Conservation (phyloP, 2,888 invertebrate genomes). For the Ormyrus rosae region DNA sequence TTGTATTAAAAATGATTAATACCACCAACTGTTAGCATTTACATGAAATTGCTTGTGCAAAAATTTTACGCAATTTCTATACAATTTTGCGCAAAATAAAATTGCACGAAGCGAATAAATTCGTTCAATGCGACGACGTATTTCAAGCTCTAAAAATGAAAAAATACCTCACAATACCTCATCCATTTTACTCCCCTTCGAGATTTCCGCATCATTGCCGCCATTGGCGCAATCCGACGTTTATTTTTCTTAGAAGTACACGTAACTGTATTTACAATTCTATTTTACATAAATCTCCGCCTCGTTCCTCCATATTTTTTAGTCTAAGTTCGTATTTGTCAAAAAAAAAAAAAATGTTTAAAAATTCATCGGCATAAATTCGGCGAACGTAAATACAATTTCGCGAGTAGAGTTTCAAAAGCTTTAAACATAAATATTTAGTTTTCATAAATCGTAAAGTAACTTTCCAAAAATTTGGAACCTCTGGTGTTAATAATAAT, state of each 20-base stretch:
- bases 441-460: no score
- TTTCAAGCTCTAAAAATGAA: background rate
- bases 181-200: background rate
- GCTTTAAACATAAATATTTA: no score
- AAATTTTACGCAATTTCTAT: background rate
- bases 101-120: background rate
- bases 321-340: no score
- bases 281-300: no score
- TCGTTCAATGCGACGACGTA: background rate
- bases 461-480: no score
- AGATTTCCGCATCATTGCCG: background rate
- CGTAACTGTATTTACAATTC: background rate
- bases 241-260: background rate
- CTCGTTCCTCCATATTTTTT: no score
- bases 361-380: no score
- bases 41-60: background rate
- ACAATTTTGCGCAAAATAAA: background rate
- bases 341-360: no score
- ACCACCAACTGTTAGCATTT: background rate
- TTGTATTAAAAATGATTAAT: no score
- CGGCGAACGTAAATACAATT: no score
- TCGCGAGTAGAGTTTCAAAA: no score
- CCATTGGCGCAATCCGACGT: constrained; percentile 1
- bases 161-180: constrained; percentile 1
- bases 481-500: no score